A percentile compares a stretch with the other conserved stretches of the same genome.
phyloP scores from a whole-genome alignment of 2,888 invertebrate genomes.

The Eupithecia tripunctaria region DNA sequence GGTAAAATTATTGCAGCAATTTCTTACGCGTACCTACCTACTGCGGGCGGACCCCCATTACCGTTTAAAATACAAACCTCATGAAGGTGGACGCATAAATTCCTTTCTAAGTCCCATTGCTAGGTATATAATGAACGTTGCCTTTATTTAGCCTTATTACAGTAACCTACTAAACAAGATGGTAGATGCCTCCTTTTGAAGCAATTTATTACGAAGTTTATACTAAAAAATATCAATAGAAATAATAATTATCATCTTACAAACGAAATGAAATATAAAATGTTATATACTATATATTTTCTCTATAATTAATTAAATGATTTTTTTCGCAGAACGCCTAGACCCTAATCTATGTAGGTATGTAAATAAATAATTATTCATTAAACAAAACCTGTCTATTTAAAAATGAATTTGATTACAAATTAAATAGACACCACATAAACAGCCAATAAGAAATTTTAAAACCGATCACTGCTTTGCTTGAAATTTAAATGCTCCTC shows the following conservation, averaged over 20 bases:
- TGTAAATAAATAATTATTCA: not conserved
- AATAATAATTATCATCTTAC: not conserved
- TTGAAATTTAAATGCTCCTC: conserved; percentile 76
- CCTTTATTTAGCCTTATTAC: conserved; percentile 38
- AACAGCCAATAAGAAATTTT: conserved; percentile 78
- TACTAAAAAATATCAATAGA: not conserved
- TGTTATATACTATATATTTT: no score
- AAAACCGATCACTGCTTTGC: conserved; percentile 71
- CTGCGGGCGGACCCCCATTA: conserved; percentile 29
- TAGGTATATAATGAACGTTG: conserved; percentile 36
- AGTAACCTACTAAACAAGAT: conserved; percentile 29
- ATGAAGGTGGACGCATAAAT: conserved; percentile 56
- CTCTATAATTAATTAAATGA: no score
- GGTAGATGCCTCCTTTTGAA: not conserved
- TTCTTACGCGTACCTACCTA: conserved; percentile 30
- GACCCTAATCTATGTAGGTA: not conserved
- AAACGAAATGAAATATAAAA: not conserved
- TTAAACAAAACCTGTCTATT: not conserved
- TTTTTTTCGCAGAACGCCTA: no score
- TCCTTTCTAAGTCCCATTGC: conserved; percentile 49
- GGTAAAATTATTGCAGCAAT: conserved; percentile 27
- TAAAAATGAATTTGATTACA: not conserved
- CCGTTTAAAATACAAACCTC: conserved; percentile 45
- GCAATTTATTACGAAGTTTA: not conserved
- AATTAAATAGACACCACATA: conserved; percentile 52